Base-by-base conservation (phyloP, 2,797 vertebrate genomes). In the Erpetoichthys calabaricus region DNA sequence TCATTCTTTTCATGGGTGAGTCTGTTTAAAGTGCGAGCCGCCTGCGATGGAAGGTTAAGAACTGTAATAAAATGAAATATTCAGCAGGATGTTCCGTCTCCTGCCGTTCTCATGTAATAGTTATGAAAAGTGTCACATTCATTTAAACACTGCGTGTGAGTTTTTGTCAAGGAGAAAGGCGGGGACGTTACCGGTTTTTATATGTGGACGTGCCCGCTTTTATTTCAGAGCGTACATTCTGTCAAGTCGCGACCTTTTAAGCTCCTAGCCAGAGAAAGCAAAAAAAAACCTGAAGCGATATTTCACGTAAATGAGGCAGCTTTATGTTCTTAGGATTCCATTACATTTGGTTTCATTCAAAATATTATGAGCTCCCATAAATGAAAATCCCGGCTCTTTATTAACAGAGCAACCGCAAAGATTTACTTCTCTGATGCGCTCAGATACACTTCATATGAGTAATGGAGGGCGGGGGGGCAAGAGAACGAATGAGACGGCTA, bases 121-220 rank as follows among this genome's bases (percentile, higher is more conserved):
- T 49, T 49, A 49, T 49, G 47, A 49, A 49, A 5, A n/a, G 47
- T 49, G 47, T 49, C 47, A 49, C 47, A 49, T 49, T 49, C 47
- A 49, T 49, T 49, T 49, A n/a, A 49, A 49, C 49, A n/a, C n/a
- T 49, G 47, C 5, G 7, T 47, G 7, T 7, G 7, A 7, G 47
- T 49, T 7, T 49, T 7, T 49, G 47, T 49, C 47, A 49, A 49
- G 47, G 47, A 49, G 7, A 49, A 7, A n/a, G 47, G 3, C 47
- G 3, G 47, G 2, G 47, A 3, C 7, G 7, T n/a, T 49, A 3
- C 7, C 5, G 7, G 4, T 49, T 49, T 49, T 49, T 49, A 7
- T 49, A 49, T 7, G n/a, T 49, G 47, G 4, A 49, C 47, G 4
- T 25, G 25, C 47, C 3, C 3, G 5, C 1, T n/a, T 5, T 49